Conservation (phyloP, 2,113 vertebrate species). For the Anarrhichthys ocellatus region DNA sequence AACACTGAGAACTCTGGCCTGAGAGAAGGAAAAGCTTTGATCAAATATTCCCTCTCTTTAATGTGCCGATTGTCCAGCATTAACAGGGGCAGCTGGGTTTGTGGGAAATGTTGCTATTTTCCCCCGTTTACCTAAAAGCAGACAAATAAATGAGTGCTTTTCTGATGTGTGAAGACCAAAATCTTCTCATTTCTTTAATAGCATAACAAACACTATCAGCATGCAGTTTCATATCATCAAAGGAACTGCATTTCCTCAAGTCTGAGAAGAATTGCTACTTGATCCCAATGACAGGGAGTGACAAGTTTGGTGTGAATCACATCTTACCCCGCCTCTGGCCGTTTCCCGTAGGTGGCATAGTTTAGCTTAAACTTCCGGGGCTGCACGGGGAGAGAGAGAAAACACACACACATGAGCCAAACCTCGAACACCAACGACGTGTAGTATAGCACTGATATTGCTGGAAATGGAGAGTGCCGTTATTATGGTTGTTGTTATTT, state of each 20-base stretch:
- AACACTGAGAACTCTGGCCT: slow-evolving; percentile 92
- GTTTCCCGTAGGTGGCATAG: slow-evolving; percentile 86
- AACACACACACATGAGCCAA: slow-evolving; percentile 54
- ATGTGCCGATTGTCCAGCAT: background rate
- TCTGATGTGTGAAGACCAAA: background rate
- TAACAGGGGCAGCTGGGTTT: background rate
- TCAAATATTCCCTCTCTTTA: background rate
- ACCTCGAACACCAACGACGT: slow-evolving; percentile 33
- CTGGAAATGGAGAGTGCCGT: slow-evolving; percentile 75
- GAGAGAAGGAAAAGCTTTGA: background rate
- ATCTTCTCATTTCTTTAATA: background rate
- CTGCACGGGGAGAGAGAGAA: slow-evolving; percentile 70
- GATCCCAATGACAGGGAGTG: background rate
- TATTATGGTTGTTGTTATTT: slow-evolving; percentile 77
- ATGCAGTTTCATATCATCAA: background rate
- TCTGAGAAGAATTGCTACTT: background rate
- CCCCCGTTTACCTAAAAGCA: background rate
- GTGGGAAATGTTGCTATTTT: background rate
- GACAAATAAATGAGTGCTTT: background rate
- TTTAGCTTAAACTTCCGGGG: slow-evolving; percentile 89
- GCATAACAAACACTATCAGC: background rate
- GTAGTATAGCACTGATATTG: slow-evolving; percentile 80
- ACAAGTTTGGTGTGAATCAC: background rate
- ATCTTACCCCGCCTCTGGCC: slow-evolving; percentile 84
- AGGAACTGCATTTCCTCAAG: background rate